Base-by-base conservation (phyloP, 2,797 vertebrate species). In the Periophthalmus magnuspinnatus region DNA sequence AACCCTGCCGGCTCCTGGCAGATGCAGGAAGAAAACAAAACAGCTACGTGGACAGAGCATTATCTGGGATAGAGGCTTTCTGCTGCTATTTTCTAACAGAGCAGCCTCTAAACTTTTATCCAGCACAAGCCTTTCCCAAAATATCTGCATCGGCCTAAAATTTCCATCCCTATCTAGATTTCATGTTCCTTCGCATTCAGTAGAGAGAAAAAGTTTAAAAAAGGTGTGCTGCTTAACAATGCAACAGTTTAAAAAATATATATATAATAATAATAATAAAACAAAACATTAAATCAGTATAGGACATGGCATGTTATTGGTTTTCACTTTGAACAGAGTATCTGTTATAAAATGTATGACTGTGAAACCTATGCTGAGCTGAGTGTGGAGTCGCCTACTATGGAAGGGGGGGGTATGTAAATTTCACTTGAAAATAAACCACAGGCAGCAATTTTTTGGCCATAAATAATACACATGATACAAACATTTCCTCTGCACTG, bases 401-500 rank as follows among this genome's bases (percentile, higher is more conserved):
- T 56, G 79, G 57, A 55, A n/a, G n/a, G 36, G 75, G 58, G 36
- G 74, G 55, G 50, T 85, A 89, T 89, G 89, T 83, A 86, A 82
- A 89, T 87, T 77, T 71, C 1, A 59, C 77, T 86, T 85, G 50
- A 77, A 86, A 90, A 90, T 81, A 88, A 91, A 89, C 84, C 86
- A 83, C 78, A 80, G 77, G 82, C 88, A 88, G 88, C 87, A 88
- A 83, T 84, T 78, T 88, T 86, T 77, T 70, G 70, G 58, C 80
- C 78, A 88, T 92, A 90, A 90, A 91, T 92, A 90, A 90, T 81
- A 89, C 45, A 89, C 80, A 79, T 78, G 78, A 89, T 83, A 80
- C 79, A 88, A 89, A 90, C 83, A 87, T 81, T 83, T 69, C 78
- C 81, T 59, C 89, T 86, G 85, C 86, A 88, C 84, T 88, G 87